Evolutionary conservation across 2,888 invertebrate species (phyloP).

Genomic region (Agrotis segetum): DNA sequence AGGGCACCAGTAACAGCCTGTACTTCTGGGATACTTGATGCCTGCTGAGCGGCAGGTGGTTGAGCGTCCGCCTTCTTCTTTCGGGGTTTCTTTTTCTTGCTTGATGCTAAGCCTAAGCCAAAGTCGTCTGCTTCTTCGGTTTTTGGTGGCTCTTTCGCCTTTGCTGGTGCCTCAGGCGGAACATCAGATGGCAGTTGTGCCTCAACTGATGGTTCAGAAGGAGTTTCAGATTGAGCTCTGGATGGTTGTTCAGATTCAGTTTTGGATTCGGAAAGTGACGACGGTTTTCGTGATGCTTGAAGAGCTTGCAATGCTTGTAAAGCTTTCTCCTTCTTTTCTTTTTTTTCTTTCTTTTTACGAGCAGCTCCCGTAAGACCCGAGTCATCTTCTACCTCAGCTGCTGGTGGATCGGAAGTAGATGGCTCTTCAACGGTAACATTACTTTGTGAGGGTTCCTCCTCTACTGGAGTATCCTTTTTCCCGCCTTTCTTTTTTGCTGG

Average conservation of each 20-base stretch:
- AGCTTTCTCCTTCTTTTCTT: constrained; percentile 67
- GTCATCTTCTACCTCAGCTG: constrained; percentile 47
- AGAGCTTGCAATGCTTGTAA: constrained; percentile 44
- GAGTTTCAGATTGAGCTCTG: constrained; percentile 45
- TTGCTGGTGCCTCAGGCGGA: neutral
- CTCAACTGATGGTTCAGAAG: constrained; percentile 27
- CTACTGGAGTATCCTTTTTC: constrained; percentile 54
- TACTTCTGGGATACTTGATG: constrained; percentile 1
- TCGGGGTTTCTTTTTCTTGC: constrained; percentile 63
- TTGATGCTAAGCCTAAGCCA: constrained; percentile 58
- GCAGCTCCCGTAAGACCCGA: constrained; percentile 49
- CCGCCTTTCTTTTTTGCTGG: constrained; percentile 67
- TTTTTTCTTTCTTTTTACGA: constrained; percentile 64
- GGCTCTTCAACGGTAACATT: constrained; percentile 37
- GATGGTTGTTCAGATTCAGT: constrained; percentile 26
- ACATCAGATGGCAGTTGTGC: constrained; percentile 15
- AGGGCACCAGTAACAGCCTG: constrained; percentile 5
- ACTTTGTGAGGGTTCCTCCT: constrained; percentile 42
- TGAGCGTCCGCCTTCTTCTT: constrained; percentile 53
- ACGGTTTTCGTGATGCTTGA: constrained; percentile 45
- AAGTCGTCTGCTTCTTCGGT: constrained; percentile 49
- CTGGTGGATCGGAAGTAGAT: constrained; percentile 43
- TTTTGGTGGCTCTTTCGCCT: constrained; percentile 14
- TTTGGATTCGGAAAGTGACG: constrained; percentile 30
- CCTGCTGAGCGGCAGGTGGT: constrained; percentile 23